Percentiles rank a stretch among this genome's conserved stretches.
phyloP scores from a whole-genome alignment of 2,888 invertebrate species.

The Harmothoe impar region DNA sequence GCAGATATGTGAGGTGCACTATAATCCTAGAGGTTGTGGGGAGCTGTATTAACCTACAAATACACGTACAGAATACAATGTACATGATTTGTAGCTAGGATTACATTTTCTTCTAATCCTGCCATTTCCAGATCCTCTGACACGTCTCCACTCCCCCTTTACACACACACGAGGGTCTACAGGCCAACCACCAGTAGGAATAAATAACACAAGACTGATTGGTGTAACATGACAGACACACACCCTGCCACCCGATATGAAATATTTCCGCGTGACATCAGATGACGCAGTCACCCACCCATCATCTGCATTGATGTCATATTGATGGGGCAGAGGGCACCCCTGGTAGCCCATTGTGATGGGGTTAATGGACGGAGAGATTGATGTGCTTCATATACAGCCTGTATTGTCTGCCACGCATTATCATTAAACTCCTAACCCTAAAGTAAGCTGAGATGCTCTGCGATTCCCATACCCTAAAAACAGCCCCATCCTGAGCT shows the following conservation, averaged over 20 bases:
- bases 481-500: not conserved
- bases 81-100: no score
- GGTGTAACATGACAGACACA: not conserved
- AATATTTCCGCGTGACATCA: not conserved
- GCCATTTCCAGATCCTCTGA: no score
- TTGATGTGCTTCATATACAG: not conserved
- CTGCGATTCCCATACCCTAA: not conserved
- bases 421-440: slow-evolving; percentile 31
- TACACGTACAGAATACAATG: no score
- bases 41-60: no score
- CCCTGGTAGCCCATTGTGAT: not conserved
- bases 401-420: not conserved
- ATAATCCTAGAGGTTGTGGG: no score
- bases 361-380: slow-evolving; percentile 32
- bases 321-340: slow-evolving; percentile 28
- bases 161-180: not conserved
- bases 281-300: slow-evolving; percentile 3
- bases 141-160: no score
- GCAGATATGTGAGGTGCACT: no score
- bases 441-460: not conserved
- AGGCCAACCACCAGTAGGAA: not conserved
- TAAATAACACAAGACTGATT: not conserved
- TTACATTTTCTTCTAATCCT: no score
- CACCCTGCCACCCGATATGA: not conserved
- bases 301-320: slow-evolving; percentile 43